Conservation (phyloP, 2,113 vertebrate species). For the Onychostoma macrolepis region DNA sequence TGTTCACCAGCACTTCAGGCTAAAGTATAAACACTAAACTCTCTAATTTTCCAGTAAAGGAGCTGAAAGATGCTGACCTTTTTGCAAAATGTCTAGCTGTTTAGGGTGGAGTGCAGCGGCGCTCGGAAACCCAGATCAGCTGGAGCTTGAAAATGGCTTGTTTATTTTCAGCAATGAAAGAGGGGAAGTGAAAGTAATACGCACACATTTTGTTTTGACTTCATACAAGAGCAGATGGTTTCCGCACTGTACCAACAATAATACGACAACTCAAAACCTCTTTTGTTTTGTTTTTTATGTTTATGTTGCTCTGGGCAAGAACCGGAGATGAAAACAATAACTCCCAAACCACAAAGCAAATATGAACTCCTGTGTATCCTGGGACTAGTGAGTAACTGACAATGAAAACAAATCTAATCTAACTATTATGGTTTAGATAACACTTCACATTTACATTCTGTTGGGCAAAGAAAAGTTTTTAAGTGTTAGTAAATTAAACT, state of each 20-base stretch:
- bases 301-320: not conserved
- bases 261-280: conserved; percentile 9
- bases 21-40: not conserved
- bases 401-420: conserved; percentile 12
- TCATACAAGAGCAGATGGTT: conserved; percentile 29
- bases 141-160: not conserved
- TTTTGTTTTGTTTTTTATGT: not conserved
- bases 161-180: conserved; percentile 30
- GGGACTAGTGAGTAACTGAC: not conserved
- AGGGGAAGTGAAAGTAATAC: conserved; percentile 27
- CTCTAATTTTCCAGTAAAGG: not conserved
- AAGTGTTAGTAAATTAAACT: not conserved
- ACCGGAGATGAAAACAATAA: conserved; percentile 10
- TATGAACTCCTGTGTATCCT: conserved; percentile 7
- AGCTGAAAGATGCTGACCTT: conserved; percentile 1
- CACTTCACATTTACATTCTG: not conserved
- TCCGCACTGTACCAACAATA: conserved; percentile 20
- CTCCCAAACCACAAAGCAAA: conserved; percentile 31
- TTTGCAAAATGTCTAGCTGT: not conserved
- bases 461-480: conserved; percentile 1
- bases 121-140: not conserved
- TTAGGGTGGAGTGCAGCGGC: not conserved
- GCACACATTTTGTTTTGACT: conserved; percentile 10
- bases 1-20: not conserved
- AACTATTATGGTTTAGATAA: conserved; percentile 1